These are phyloP conservation scores for Saccopteryx bilineata DNA, from an alignment of 2,113 vertebrate genomes.

Conservation along the genomic window DNA sequence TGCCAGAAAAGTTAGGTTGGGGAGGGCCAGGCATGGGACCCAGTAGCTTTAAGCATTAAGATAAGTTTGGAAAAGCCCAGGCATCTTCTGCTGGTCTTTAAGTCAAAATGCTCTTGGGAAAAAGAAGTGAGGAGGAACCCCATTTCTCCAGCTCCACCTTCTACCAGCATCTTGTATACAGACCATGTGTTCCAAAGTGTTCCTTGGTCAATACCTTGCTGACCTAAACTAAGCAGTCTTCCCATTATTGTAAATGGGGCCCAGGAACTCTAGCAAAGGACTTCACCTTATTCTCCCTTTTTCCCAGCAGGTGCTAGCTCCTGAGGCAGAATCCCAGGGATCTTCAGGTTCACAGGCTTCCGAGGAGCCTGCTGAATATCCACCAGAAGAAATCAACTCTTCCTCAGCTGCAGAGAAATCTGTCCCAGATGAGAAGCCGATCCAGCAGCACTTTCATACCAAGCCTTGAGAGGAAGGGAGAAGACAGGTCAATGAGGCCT, in stretches of 20 bases:
- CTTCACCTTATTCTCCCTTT: slow-evolving; percentile 24
- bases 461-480: accelerated
- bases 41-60: background rate
- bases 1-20: background rate
- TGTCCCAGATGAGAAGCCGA: slow-evolving; percentile 73
- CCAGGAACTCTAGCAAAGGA: background rate
- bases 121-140: background rate
- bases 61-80: background rate
- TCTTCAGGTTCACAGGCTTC: slow-evolving; percentile 85
- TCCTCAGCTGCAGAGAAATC: slow-evolving; percentile 87
- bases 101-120: background rate
- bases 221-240: background rate
- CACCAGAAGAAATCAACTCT: slow-evolving; percentile 88
- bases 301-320: slow-evolving; percentile 88
- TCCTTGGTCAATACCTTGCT: background rate
- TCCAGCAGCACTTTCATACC: slow-evolving; percentile 86
- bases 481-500: background rate
- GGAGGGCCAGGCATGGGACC: background rate
- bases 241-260: background rate
- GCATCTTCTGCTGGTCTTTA: background rate
- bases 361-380: slow-evolving; percentile 85
- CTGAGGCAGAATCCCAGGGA: slow-evolving; percentile 86
- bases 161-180: background rate
- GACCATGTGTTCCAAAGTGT: background rate
- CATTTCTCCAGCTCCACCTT: background rate